These are phyloP conservation scores for Sylvicapra grimmia DNA, from an alignment of 2,113 vertebrate species.

Conservation along the genomic window DNA sequence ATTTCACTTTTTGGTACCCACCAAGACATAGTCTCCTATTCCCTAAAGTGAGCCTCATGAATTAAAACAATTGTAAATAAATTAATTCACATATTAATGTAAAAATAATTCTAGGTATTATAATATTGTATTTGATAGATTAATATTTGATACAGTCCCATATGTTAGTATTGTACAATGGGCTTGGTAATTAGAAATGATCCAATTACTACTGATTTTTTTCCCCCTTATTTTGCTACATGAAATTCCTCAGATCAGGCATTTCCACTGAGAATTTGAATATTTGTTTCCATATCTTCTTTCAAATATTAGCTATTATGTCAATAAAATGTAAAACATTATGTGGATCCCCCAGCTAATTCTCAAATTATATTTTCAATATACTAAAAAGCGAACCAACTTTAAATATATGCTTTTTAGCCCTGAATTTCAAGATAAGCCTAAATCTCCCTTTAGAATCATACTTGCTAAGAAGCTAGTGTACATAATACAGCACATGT, in stretches of 20 bases:
- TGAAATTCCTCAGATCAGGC: conserved; percentile 33
- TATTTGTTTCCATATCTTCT: not conserved
- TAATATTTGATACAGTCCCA: conserved; percentile 38
- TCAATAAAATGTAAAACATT: not conserved
- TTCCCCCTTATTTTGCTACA: not conserved
- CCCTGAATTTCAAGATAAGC: not conserved
- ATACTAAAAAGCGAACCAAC: not conserved
- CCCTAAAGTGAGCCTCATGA: conserved; percentile 49
- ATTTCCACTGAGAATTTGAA: conserved; percentile 24
- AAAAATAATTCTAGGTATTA: conserved; percentile 48
- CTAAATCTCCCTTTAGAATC: not conserved
- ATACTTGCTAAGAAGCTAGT: not conserved
- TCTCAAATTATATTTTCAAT: not conserved
- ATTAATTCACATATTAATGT: conserved; percentile 53
- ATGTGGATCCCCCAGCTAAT: not conserved
- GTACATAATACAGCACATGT: not conserved
- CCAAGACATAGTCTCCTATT: conserved; percentile 19
- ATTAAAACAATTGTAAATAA: conserved; percentile 29
- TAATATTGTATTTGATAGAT: conserved; percentile 39
- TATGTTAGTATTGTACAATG: conserved; percentile 53
- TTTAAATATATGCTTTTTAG: not conserved
- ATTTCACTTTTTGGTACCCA: conserved; percentile 55
- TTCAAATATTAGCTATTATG: conserved; percentile 41
- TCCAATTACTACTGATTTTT: not conserved
- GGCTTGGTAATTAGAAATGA: conserved; percentile 61